Percentiles rank a stretch among this genome's conserved stretches.
Evolutionary conservation across 2,113 vertebrate genomes (phyloP).

Genomic region (Sylvietta virens): DNA sequence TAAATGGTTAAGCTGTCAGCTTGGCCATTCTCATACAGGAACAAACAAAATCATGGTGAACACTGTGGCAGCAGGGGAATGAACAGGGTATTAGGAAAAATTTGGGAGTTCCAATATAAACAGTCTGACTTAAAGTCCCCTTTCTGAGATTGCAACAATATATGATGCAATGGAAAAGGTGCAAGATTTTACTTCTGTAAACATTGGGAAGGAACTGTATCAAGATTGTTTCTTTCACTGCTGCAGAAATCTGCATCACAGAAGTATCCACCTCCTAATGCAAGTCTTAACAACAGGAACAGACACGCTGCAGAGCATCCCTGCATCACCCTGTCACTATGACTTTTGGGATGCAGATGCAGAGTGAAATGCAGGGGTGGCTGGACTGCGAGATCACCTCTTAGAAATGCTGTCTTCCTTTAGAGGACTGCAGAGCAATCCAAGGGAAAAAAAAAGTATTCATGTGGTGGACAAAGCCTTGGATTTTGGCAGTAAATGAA

Average conservation of each 20-base stretch:
- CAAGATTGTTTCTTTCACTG: not conserved
- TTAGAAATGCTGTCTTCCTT: not conserved
- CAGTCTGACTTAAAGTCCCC: not conserved
- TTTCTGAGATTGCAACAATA: not conserved
- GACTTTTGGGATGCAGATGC: not conserved
- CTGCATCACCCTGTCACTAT: not conserved
- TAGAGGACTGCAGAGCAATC: not conserved
- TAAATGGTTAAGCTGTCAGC: not conserved
- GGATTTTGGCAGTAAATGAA: not conserved
- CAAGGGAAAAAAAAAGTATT: not conserved
- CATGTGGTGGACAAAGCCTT: not conserved
- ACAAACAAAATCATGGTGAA: not conserved
- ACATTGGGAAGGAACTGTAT: not conserved
- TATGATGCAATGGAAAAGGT: not conserved
- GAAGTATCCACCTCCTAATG: not conserved
- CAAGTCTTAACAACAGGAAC: not conserved
- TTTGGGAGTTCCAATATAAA: not conserved
- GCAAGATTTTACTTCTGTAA: not conserved
- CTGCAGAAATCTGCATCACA: not conserved
- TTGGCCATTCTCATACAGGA: not conserved
- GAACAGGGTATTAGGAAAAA: not conserved
- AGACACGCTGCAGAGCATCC: not conserved
- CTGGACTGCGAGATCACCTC: not conserved
- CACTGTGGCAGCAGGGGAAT: not conserved
- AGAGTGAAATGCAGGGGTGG: not conserved